Base-by-base conservation (phyloP, 2,797 vertebrate species). In the Pempheris klunzingeri region DNA sequence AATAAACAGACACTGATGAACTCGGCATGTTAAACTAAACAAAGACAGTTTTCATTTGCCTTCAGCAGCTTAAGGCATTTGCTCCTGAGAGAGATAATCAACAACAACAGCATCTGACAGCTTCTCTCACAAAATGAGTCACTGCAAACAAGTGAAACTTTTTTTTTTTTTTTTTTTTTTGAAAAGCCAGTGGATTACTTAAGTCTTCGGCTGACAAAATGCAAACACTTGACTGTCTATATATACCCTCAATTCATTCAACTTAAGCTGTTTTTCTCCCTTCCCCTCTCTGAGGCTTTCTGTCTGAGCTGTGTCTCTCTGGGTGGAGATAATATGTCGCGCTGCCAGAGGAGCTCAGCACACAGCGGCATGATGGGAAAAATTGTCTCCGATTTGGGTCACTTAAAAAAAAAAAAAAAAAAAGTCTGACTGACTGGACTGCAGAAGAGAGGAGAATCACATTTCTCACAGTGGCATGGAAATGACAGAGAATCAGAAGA, bases 281-380 rank as follows among this genome's bases (percentile, higher is more conserved):
- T 57, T 30, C 60, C 71, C 65, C 53, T 69, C 83, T 12, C 17
- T 8, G 50, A 75, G 71, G 52, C 57, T 77, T 63, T 84, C 72
- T 79, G 84, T 81, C 69, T 79, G 73, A 67, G 74, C 36, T 17
- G 59, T 53, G 63, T 74, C 69, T 77, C 68, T 69, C 73, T 60
- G 80, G 65, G 71, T 26, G 78, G 60, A 87, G 84, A 89, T 90
- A 84, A 90, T 82, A 44, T 65, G 74, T 5, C 14, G 17, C 24
- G 17, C 86, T 89, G 88, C 82, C 84, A 91, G 84, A 83, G 71
- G 76, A 87, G 87, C 81, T 92, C 87, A 87, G 84, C 80, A 18
- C 80, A 73, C 81, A 84, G 85, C 54, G 9, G 84, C 61, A 82
- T 78, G 86, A 90, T 84, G 85, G 84, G 68, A 82, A 76, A 83